These are phyloP conservation scores for Ahaetulla prasina DNA, from an alignment of 2,113 vertebrate genomes.

Conservation along the genomic window DNA sequence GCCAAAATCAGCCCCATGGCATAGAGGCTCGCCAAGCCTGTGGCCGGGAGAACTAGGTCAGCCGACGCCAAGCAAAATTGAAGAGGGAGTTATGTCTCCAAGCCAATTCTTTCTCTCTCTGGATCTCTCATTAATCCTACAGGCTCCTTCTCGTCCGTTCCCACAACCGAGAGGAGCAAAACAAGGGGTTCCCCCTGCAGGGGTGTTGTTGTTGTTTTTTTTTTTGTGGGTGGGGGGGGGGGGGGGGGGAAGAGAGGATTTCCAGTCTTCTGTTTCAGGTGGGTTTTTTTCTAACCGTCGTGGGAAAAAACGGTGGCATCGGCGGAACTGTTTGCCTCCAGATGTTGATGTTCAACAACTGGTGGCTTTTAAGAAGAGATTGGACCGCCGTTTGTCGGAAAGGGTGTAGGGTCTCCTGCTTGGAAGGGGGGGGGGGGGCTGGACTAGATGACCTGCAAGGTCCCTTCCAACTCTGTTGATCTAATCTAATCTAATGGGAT, in stretches of 20 bases:
- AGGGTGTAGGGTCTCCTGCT: too few species aligned
- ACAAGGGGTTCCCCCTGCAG: neutral
- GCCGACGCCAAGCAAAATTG: neutral
- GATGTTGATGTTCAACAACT: too few species aligned
- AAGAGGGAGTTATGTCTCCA: accelerated
- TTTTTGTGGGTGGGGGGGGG: too few species aligned
- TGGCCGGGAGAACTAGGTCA: neutral
- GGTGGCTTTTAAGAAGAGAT: too few species aligned
- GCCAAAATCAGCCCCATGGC: slow-evolving; percentile 76
- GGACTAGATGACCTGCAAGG: too few species aligned
- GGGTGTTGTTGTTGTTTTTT: too few species aligned
- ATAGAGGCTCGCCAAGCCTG: slow-evolving; percentile 78
- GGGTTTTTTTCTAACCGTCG: neutral
- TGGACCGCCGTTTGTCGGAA: too few species aligned
- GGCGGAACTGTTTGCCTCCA: neutral
- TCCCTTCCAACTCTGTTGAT: too few species aligned
- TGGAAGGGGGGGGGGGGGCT: too few species aligned
- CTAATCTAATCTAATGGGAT: too few species aligned
- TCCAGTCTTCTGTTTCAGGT: neutral
- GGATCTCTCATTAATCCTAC: neutral
- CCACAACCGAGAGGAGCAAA: neutral
- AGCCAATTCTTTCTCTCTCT: accelerated
- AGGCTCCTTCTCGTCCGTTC: neutral
- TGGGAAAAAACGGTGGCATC: neutral
- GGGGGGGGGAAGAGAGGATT: neutral